Conservation (phyloP, 2,797 vertebrate species). For the Peromyscus attwateri region DNA sequence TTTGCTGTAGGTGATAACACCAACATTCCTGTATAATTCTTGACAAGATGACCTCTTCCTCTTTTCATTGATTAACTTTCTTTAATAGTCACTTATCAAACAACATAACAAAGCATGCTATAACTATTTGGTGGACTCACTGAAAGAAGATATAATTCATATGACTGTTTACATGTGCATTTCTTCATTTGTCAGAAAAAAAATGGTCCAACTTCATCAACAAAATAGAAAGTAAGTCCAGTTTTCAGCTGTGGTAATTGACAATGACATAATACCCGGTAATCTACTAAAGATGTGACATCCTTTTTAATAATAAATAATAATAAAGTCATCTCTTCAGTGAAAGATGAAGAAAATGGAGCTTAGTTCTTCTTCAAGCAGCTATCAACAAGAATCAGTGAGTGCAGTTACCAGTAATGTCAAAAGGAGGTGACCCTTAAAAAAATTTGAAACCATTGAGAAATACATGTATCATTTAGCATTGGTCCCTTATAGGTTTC, state of each 20-base stretch:
- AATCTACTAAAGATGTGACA: conserved; percentile 80
- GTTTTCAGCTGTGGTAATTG: conserved; percentile 79
- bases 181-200: background rate
- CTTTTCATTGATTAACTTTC: conserved; percentile 74
- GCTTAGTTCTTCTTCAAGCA: conserved; percentile 55
- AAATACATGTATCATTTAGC: conserved; percentile 59
- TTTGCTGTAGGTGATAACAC: conserved; percentile 47
- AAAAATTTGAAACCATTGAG: conserved; percentile 70
- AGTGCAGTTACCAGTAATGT: conserved; percentile 65
- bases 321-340: conserved; percentile 79
- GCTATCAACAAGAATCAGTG: conserved; percentile 61
- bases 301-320: conserved; percentile 79
- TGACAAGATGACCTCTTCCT: conserved; percentile 77
- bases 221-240: conserved; percentile 79
- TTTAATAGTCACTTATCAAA: conserved; percentile 65
- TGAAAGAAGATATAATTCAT: conserved; percentile 32
- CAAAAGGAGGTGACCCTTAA: conserved; percentile 47
- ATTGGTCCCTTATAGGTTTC: conserved; percentile 38
- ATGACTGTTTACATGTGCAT: background rate
- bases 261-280: conserved; percentile 76
- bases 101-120: conserved; percentile 66
- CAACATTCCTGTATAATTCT: conserved; percentile 80
- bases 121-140: conserved; percentile 78
- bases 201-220: background rate
- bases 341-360: conserved; percentile 65